Evolutionary conservation across 2,113 vertebrate species (phyloP), one percentile per base, ranked within the genome.

Genomic region (Pseudopipra pipra): DNA sequence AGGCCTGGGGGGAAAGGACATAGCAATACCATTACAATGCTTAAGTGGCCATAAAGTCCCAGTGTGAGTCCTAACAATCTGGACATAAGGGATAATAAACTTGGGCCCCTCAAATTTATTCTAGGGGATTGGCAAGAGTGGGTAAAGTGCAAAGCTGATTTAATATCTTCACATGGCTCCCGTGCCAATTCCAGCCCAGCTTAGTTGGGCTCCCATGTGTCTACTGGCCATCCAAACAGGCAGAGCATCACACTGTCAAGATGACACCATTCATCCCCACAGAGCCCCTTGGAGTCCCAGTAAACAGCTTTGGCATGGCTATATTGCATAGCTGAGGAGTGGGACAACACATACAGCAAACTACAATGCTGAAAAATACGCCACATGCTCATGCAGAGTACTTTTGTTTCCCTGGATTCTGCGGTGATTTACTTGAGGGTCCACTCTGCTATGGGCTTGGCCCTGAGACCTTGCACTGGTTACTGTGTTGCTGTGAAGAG

Each of bases 1-100:
- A 93, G 87, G 78, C 90, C 85, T 88, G 58, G 63, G 27, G 87
- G 39, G 5, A 76, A 87, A 94, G 71, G 94, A 87, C 89, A 91
- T 3, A 67, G 93, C 85, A 87, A 86, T 79, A 88, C 75, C 47
- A 85, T 90, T 88, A 93, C 47, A 94, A 93, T 85, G 94, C 85
- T 93, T 91, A 95, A 96, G 87, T 80, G 87, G 90, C 93, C 93
- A 96, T 96, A 97, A 96, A 97, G 93, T 76, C 87, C 75, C 91
- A 85, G 73, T 94, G 74, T 90, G 95, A 96, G 90, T 89, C 75
- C 58, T 94, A 94, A 89, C 94, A 88, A 84, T 80, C 46, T 88
- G 89, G 79, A 91, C 75, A n/a, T 83, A 94, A 93, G 74, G 58
- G 72, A 93, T 84, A 96, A 93, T 93, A 96, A 95, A 95, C 67